Evolutionary conservation across 2,888 invertebrate species (phyloP).

Genomic region (Chrysolina haemoptera): DNA sequence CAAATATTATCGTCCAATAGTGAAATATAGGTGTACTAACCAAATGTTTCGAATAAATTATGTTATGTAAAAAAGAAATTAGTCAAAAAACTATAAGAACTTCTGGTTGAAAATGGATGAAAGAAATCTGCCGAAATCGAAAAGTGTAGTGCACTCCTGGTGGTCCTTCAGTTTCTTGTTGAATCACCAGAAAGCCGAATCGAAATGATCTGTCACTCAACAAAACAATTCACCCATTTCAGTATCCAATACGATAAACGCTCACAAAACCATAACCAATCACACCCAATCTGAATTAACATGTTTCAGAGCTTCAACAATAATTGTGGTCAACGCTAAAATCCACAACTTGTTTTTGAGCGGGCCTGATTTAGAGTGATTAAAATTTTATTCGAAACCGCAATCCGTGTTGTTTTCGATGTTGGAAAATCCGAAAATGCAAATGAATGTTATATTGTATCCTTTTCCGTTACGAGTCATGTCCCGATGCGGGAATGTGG

Average conservation of each 20-base stretch:
- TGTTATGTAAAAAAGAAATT: too few species aligned
- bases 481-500: neutral
- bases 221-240: too few species aligned
- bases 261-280: neutral
- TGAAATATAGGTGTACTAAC: too few species aligned
- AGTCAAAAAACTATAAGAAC: too few species aligned
- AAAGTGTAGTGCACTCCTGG: too few species aligned
- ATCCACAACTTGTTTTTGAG: slow-evolving; percentile 1
- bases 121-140: too few species aligned
- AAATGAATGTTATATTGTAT: slow-evolving; percentile 15
- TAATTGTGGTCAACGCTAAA: neutral
- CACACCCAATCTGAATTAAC: neutral
- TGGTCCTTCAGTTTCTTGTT: too few species aligned
- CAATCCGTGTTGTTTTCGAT: slow-evolving; percentile 21
- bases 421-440: slow-evolving; percentile 12
- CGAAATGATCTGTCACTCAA: too few species aligned
- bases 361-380: slow-evolving; percentile 34
- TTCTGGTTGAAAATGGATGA: too few species aligned
- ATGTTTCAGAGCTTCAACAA: neutral
- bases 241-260: neutral
- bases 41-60: too few species aligned
- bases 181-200: too few species aligned
- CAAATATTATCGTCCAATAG: too few species aligned
- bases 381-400: slow-evolving; percentile 39
- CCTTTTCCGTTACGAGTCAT: neutral